A percentile compares a stretch with the other conserved stretches of the same genome.
Conservation (phyloP, 2,888 invertebrate species). For the Xanthia icteritia region DNA sequence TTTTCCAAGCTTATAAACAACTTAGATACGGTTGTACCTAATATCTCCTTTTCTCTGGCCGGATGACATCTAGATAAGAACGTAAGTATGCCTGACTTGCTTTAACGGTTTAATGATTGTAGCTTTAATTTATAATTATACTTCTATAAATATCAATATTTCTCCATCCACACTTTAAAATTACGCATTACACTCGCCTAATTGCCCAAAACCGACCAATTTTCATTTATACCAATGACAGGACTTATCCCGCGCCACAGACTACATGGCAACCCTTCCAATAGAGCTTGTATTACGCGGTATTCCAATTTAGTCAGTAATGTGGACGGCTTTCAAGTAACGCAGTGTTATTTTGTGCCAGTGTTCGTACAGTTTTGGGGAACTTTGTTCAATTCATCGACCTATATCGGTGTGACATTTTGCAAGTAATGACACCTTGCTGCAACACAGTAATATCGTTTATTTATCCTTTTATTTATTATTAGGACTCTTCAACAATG, state of each 20-base stretch:
- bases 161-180: too few relatives aligned
- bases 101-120: too few relatives aligned
- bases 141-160: too few relatives aligned
- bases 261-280: conserved; percentile 24
- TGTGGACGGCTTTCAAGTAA: conserved; percentile 77
- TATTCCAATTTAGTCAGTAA: conserved; percentile 79
- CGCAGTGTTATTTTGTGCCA: conserved; percentile 70
- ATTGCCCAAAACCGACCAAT: not conserved
- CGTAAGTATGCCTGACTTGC: too few relatives aligned
- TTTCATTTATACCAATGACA: not conserved
- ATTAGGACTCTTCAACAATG: too few relatives aligned
- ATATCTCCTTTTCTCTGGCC: too few relatives aligned
- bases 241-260: conserved; percentile 14
- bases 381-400: not conserved
- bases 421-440: not conserved
- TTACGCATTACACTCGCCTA: not conserved
- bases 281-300: conserved; percentile 73
- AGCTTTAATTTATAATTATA: too few relatives aligned
- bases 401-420: not conserved
- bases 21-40: too few relatives aligned
- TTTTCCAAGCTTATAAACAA: too few relatives aligned
- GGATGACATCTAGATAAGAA: too few relatives aligned
- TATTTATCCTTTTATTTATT: too few relatives aligned
- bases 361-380: conserved; percentile 34
- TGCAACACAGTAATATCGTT: too few relatives aligned